Base-by-base conservation (phyloP, 2,113 vertebrate species). In the Lampris megalopsis region DNA sequence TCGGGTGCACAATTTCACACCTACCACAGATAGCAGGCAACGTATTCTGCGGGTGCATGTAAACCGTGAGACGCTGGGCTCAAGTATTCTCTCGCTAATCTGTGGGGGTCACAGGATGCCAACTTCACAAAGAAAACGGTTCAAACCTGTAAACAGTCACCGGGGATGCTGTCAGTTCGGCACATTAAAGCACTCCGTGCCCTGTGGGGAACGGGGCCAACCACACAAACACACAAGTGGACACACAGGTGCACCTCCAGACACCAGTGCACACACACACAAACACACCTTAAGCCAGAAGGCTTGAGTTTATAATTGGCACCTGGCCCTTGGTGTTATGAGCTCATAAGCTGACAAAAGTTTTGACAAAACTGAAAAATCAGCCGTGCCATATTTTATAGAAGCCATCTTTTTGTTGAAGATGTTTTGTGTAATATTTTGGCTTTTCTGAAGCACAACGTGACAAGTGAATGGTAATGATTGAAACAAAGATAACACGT, bases 301-400 rank as follows among this genome's bases (percentile, higher is more conserved):
- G 86, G 71, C 63, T 61, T 42, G 37, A 56, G 79, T 54, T 76
- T 80, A 69, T 82, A 86, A 88, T 64, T 84, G 71, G 74, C 65
- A 78, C 45, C 35, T 5, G 54, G 71, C 63, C 75, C 71, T 77
- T 74, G 75, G 82, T 73, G 75, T 59, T 68, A 61, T 38, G 63
- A 65, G 69, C 78, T 63, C 66, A 75, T 71, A 77, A 69, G 77
- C 76, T 68, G 70, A 80, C 74, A 71, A 82, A 80, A 87, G 60
- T 83, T 87, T 66, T 45, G 69, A 81, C 41, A 54, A 76, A 86
- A 88, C 75, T 66, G 90, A 82, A 88, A 87, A 85, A 73, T 49
- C 9, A 36, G 81, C 66, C 65, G 68, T 76, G 63, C 41, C 42
- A 24, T 24, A 24, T 24, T 24, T 24, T 24, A 24, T 24, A 24